Percentiles rank a stretch among this genome's conserved stretches.
These are phyloP conservation scores for Sarcoramphus papa DNA, from an alignment of 2,797 vertebrate species.

Conservation along the genomic window DNA sequence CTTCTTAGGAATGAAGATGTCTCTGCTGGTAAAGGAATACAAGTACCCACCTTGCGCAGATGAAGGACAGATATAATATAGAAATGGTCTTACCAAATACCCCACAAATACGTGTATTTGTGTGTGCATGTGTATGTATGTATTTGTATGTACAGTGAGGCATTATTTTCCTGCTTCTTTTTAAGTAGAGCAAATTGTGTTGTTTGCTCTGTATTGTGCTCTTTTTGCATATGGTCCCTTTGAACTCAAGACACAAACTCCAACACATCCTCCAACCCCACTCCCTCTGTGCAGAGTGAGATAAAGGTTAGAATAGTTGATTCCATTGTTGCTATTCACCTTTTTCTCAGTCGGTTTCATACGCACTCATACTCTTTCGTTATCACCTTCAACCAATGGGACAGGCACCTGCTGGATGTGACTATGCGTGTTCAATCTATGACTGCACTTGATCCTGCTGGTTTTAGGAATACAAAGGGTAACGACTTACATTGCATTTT, in stretches of 20 bases:
- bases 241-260: not conserved
- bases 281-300: not conserved
- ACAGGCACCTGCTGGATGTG: not conserved
- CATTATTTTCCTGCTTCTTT: not conserved
- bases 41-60: not conserved
- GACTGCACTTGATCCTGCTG: not conserved
- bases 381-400: not conserved
- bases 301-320: not conserved
- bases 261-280: not conserved
- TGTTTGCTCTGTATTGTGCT: not conserved
- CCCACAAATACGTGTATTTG: not conserved
- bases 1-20: not conserved
- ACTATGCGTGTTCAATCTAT: not conserved
- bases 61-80: not conserved
- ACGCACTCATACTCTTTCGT: not conserved
- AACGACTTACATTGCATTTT: slow-evolving; percentile 78
- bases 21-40: not conserved
- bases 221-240: not conserved
- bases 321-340: not conserved
- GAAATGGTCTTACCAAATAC: not conserved
- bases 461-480: not conserved
- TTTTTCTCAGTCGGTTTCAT: not conserved
- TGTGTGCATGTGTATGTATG: not conserved
- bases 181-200: not conserved
- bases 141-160: not conserved